phyloP scores from a whole-genome alignment of 2,888 invertebrate species.

The Steromphala cineraria region DNA sequence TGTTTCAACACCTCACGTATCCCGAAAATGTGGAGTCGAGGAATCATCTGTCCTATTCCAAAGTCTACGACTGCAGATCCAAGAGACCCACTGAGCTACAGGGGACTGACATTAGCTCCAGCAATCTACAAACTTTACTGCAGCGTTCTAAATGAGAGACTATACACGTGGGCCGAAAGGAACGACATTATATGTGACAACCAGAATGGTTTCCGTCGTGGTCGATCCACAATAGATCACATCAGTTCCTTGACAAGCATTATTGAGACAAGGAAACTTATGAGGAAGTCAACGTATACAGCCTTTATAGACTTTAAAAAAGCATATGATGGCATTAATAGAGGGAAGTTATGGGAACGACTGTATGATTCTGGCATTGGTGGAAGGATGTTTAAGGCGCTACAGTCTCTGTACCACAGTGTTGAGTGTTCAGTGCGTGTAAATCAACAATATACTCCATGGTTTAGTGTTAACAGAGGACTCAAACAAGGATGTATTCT shows the following conservation, averaged over 20 bases:
- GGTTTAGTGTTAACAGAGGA: not conserved
- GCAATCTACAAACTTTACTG: not conserved
- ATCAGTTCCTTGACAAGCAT: not conserved
- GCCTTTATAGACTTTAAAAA: not conserved
- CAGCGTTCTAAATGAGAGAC: not conserved
- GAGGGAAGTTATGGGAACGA: not conserved
- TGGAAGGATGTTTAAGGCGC: not conserved
- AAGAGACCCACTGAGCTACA: not conserved
- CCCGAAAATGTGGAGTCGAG: not conserved
- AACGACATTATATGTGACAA: not conserved
- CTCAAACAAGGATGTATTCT: constrained; percentile 9
- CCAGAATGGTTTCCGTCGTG: not conserved
- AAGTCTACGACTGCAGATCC: not conserved
- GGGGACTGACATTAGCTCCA: not conserved
- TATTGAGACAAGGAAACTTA: not conserved
- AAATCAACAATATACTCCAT: not conserved
- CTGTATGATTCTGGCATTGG: not conserved
- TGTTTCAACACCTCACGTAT: not conserved
- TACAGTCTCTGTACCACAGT: not conserved
- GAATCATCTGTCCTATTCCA: not conserved
- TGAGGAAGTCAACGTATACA: not conserved
- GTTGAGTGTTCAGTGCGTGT: not conserved
- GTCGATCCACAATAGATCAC: not conserved
- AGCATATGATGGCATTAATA: not conserved
- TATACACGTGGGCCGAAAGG: not conserved